phyloP scores from a whole-genome alignment of 2,888 invertebrate species.

The Xestia xanthographa region DNA sequence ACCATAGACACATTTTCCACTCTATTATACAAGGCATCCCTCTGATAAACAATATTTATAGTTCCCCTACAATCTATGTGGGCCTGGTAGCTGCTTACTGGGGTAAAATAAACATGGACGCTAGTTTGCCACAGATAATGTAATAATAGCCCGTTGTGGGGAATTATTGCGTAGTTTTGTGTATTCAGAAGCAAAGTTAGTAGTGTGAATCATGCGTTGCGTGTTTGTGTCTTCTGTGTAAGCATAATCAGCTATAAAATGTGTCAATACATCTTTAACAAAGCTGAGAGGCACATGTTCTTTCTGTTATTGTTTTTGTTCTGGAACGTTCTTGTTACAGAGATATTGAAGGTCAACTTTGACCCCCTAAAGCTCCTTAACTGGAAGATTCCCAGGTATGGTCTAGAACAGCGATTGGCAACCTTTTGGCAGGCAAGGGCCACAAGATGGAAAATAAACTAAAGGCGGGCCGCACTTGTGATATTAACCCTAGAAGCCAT shows the following conservation, averaged over 20 bases:
- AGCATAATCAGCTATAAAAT: background rate
- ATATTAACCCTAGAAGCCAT: too few relatives aligned
- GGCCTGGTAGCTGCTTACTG: slow-evolving; percentile 32
- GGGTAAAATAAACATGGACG: slow-evolving; percentile 32
- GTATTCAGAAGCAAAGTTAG: background rate
- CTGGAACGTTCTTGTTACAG: too few relatives aligned
- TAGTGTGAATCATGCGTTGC: background rate
- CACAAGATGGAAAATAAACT: too few relatives aligned
- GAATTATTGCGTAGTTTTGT: slow-evolving; percentile 15
- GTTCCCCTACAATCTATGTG: slow-evolving; percentile 43
- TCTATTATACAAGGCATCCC: slow-evolving; percentile 40
- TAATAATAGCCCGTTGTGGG: slow-evolving; percentile 20
- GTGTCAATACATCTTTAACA: too few relatives aligned
- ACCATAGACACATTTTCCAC: slow-evolving; percentile 50
- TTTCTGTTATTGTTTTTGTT: too few relatives aligned
- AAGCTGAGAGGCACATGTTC: too few relatives aligned
- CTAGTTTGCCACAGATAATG: slow-evolving; percentile 23
- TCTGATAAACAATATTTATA: slow-evolving; percentile 60
- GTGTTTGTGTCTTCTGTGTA: background rate
- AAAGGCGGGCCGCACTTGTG: too few relatives aligned
- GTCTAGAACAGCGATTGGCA: too few relatives aligned
- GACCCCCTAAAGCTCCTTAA: too few relatives aligned
- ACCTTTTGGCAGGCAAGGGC: too few relatives aligned
- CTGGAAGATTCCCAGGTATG: too few relatives aligned
- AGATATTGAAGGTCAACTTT: too few relatives aligned